Evolutionary conservation across 2,113 vertebrate genomes (phyloP).

Genomic region (Phylloscopus trochilus): DNA sequence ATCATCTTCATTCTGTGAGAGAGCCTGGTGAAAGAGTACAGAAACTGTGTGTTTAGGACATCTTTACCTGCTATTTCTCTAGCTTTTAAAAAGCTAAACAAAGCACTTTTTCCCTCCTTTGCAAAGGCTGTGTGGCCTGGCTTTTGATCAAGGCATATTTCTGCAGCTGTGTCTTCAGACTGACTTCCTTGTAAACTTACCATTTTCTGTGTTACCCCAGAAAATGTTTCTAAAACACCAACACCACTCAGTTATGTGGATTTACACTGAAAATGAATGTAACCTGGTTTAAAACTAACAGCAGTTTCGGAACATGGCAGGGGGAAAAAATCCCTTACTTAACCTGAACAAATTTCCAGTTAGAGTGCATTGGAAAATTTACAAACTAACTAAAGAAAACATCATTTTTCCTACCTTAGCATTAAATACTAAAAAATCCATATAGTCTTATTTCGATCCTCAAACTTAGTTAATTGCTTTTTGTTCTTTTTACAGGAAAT

Average conservation of each 20-base stretch:
- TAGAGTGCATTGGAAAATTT: not conserved
- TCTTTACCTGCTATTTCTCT: not conserved
- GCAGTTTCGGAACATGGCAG: not conserved
- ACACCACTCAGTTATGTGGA: not conserved
- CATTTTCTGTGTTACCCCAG: not conserved
- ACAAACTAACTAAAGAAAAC: not conserved
- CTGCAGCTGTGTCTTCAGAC: not conserved
- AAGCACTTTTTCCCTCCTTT: not conserved
- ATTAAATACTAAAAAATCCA: not conserved
- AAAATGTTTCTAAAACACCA: not conserved
- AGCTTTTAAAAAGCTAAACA: not conserved
- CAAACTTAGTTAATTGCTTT: not conserved
- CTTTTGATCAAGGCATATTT: not conserved
- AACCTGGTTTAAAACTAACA: not conserved
- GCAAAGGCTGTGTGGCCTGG: not conserved
- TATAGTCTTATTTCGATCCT: not conserved
- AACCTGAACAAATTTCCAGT: not conserved
- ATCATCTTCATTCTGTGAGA: not conserved
- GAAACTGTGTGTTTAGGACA: not conserved
- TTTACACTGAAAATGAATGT: not conserved
- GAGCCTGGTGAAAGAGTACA: not conserved
- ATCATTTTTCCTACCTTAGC: not conserved
- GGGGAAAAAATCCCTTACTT: not conserved
- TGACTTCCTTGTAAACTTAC: not conserved
- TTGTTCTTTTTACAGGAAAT: not conserved